Evolutionary conservation across 2,888 invertebrate genomes (phyloP).

Genomic region (Troides oblongomaculatus): DNA sequence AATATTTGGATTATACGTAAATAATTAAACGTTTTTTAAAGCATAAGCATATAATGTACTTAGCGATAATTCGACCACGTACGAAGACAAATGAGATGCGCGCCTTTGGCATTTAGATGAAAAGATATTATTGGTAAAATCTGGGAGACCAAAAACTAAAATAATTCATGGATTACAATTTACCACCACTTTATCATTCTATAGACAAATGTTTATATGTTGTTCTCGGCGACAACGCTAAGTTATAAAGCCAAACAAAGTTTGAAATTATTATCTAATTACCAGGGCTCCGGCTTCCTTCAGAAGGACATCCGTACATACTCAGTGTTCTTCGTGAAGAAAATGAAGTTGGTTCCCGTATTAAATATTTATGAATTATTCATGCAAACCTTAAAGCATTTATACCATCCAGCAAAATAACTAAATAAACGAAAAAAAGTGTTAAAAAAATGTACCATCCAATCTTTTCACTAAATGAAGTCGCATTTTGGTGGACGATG

Average conservation of each 20-base stretch:
- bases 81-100: background rate
- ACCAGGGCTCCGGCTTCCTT: background rate
- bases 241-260: background rate
- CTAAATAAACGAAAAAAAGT: background rate
- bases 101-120: background rate
- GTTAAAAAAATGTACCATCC: background rate
- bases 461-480: background rate
- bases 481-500: too few relatives aligned
- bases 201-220: background rate
- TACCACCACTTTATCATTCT: background rate
- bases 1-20: too few relatives aligned
- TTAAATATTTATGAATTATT: background rate
- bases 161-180: background rate
- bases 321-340: background rate
- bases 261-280: background rate
- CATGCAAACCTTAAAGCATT: background rate
- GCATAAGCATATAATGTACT: too few relatives aligned
- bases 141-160: background rate
- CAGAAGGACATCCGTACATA: background rate
- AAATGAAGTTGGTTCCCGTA: background rate
- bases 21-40: too few relatives aligned
- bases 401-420: background rate
- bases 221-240: background rate
- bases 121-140: background rate
- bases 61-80: too few relatives aligned